A percentile compares a stretch with the other conserved stretches of the same genome.
Evolutionary conservation across 1,140 invertebrate species (phyloP).

Genomic region (Papilio polytes): DNA sequence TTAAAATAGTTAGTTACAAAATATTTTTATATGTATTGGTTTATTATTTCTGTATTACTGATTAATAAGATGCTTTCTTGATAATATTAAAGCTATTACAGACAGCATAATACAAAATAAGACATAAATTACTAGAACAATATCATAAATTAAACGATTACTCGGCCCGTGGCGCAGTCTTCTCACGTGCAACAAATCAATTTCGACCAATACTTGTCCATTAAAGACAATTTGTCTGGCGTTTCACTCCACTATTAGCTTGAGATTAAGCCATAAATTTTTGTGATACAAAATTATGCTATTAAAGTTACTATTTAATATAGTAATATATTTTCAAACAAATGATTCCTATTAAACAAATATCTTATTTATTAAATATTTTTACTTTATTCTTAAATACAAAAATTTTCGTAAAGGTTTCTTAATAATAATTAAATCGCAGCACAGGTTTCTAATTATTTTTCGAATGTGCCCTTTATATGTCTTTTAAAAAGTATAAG

Average conservation of each 20-base stretch:
- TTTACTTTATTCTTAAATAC: no score
- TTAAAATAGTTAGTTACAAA: no score
- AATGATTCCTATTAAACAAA: background rate
- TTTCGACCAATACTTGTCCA: conserved; percentile 25
- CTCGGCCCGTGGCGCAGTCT: conserved; percentile 1
- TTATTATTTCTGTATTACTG: no score
- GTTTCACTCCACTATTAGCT: background rate
- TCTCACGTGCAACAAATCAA: conserved; percentile 34
- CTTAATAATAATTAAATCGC: no score
- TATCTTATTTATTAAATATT: no score
- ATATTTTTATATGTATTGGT: no score
- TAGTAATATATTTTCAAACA: background rate
- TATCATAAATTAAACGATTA: conserved; percentile 34
- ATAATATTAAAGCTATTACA: background rate
- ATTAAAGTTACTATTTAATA: background rate
- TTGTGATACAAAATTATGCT: background rate
- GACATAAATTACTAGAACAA: conserved; percentile 21
- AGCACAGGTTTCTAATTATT: no score
- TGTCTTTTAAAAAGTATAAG: no score
- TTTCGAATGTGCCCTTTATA: no score
- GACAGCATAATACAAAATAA: background rate
- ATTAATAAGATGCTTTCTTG: no score
- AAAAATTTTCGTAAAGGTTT: no score
- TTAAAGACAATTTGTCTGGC: conserved; percentile 35
- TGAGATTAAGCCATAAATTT: conserved; percentile 16